Evolutionary conservation across 1,140 invertebrate genomes (phyloP).

Genomic region (Drosophila suzukii): DNA sequence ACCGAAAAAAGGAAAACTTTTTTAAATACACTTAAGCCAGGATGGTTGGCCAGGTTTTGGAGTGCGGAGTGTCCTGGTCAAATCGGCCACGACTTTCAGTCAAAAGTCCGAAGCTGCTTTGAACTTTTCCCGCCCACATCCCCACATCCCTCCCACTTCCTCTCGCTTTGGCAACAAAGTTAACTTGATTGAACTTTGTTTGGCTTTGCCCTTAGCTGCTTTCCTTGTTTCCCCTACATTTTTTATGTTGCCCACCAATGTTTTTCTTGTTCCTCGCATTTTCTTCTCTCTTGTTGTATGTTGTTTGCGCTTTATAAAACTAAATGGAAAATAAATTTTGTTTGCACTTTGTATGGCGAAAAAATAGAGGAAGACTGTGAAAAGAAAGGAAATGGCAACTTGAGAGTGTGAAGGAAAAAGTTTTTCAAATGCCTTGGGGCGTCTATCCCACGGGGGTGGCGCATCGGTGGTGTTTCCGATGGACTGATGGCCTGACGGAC

Average conservation of each 20-base stretch:
- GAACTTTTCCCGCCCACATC: constrained; percentile 53
- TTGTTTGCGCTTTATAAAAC: constrained; percentile 77
- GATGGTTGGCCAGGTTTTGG: constrained; percentile 16
- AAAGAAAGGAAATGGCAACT: constrained; percentile 68
- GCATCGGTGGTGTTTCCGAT: background rate
- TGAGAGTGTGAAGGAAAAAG: constrained; percentile 74
- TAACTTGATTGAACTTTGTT: constrained; percentile 83
- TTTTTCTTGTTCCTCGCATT: constrained; percentile 30
- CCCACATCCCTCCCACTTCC: constrained; percentile 20
- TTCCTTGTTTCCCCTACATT: constrained; percentile 55
- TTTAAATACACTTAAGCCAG: constrained; percentile 64
- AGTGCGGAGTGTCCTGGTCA: constrained; percentile 47
- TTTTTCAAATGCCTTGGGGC: constrained; percentile 38
- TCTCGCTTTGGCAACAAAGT: constrained; percentile 76
- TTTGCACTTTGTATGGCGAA: constrained; percentile 69
- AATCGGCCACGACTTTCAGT: constrained; percentile 74
- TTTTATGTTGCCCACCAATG: constrained; percentile 26
- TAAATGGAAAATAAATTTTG: constrained; percentile 84
- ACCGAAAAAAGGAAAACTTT: constrained; percentile 23
- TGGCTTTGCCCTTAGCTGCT: constrained; percentile 80
- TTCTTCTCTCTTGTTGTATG: constrained; percentile 48
- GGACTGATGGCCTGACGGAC: background rate
- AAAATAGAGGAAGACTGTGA: constrained; percentile 27
- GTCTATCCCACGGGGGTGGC: constrained; percentile 10
- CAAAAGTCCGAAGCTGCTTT: constrained; percentile 72